These are phyloP conservation scores for Saimiri boliviensis DNA, from an alignment of 2,113 vertebrate species.

Conservation along the genomic window DNA sequence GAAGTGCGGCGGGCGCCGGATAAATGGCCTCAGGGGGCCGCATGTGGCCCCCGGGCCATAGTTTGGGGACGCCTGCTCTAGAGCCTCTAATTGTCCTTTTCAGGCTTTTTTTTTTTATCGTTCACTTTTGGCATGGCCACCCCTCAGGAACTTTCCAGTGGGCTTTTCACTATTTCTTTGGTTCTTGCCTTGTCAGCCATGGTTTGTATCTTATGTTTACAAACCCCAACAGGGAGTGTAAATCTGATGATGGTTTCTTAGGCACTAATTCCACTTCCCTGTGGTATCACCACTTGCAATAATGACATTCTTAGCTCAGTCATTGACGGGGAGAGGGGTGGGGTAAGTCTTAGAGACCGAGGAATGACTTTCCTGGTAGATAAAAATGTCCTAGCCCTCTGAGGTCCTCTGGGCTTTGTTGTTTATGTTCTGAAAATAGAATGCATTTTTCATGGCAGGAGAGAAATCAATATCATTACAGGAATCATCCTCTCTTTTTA, in stretches of 20 bases:
- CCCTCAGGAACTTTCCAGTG: background rate
- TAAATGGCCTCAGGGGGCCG: too few species aligned
- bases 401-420: slow-evolving; percentile 8
- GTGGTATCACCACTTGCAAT: background rate
- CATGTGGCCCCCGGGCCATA: too few species aligned
- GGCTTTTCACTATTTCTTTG: background rate
- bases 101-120: background rate
- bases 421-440: slow-evolving; percentile 26
- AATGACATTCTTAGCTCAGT: background rate
- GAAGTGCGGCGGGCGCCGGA: too few species aligned
- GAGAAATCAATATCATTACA: slow-evolving; percentile 48
- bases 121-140: background rate
- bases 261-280: slow-evolving; percentile 45
- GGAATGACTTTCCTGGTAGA: background rate
- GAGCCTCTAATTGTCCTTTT: background rate
- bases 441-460: slow-evolving; percentile 20
- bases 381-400: background rate
- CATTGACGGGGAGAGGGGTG: background rate
- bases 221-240: background rate
- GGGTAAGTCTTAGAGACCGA: background rate
- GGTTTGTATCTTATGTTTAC: background rate
- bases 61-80: too few species aligned
- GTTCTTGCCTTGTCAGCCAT: background rate
- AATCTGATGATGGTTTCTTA: background rate
- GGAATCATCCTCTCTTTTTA: slow-evolving; percentile 53